A percentile compares a stretch with the other conserved stretches of the same genome.
Evolutionary conservation across 2,888 invertebrate genomes (phyloP).

Genomic region (Lithodes maja): DNA sequence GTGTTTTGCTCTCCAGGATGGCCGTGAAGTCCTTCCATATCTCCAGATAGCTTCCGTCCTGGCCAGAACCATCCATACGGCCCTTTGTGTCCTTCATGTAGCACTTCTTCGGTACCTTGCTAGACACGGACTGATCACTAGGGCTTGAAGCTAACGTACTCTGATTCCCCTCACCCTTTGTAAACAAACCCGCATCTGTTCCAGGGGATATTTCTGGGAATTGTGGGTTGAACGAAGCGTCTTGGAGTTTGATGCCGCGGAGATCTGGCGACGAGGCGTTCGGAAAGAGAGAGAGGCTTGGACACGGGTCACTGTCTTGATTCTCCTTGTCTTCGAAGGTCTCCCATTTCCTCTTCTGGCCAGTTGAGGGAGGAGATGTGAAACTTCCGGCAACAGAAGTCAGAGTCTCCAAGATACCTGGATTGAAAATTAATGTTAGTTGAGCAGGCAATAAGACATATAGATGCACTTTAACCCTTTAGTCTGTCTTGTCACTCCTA

Average conservation of each 20-base stretch:
- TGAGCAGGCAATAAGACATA: no score
- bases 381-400: slow-evolving; percentile 34
- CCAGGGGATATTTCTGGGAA: slow-evolving; percentile 49
- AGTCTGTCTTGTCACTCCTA: no score
- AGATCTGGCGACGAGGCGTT: neutral
- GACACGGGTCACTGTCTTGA: slow-evolving; percentile 32
- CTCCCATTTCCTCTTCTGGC: slow-evolving; percentile 39
- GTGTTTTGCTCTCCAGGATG: slow-evolving; percentile 43
- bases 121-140: no score
- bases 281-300: no score
- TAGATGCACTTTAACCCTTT: no score
- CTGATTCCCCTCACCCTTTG: neutral
- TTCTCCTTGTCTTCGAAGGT: slow-evolving; percentile 10
- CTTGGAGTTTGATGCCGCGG: slow-evolving; percentile 35
- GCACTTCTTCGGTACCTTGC: no score
- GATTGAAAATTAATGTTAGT: neutral
- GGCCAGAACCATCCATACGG: neutral
- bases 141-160: no score
- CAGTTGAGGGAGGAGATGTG: slow-evolving; percentile 14
- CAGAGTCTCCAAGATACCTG: slow-evolving; percentile 46
- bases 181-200: neutral
- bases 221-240: slow-evolving; percentile 49
- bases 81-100: no score
- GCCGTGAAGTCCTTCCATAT: slow-evolving; percentile 58
- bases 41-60: neutral